A percentile compares a stretch with the other conserved stretches of the same genome.
phyloP scores from a whole-genome alignment of 2,113 vertebrate genomes.

The Mesoclemmys tuberculata region DNA sequence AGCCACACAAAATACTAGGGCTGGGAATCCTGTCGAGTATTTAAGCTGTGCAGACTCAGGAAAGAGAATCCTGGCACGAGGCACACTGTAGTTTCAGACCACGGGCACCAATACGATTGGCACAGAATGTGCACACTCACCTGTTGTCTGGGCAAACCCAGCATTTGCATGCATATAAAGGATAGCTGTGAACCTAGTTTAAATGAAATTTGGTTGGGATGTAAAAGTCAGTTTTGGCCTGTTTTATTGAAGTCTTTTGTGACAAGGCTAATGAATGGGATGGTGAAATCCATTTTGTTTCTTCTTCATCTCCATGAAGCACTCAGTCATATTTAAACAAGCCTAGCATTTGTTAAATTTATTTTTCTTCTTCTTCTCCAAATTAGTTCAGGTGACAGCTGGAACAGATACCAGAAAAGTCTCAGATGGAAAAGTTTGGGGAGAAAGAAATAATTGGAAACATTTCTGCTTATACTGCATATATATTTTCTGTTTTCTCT shows the following conservation, averaged over 20 bases:
- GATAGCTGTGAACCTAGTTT: not conserved
- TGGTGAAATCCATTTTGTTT: not conserved
- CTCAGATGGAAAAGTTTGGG: not conserved
- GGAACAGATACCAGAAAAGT: not conserved
- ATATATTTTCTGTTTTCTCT: not conserved
- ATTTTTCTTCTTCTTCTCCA: not conserved
- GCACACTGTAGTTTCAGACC: not conserved
- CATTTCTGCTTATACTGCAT: not conserved
- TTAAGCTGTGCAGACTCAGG: not conserved
- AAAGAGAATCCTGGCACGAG: not conserved
- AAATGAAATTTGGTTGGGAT: not conserved
- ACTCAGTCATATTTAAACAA: not conserved
- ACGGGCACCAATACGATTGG: not conserved
- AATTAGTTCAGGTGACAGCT: not conserved
- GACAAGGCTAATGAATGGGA: not conserved
- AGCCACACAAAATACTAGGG: not conserved
- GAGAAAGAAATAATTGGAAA: not conserved
- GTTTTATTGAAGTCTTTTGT: not conserved
- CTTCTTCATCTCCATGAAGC: not conserved
- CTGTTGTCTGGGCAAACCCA: not conserved
- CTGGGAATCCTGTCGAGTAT: not conserved
- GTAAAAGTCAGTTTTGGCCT: not conserved
- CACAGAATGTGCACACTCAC: accelerated
- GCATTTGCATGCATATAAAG: not conserved
- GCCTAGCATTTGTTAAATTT: not conserved